These are phyloP conservation scores for Pseudomugil gertrudae DNA, from an alignment of 2,797 vertebrate genomes.

Conservation along the genomic window DNA sequence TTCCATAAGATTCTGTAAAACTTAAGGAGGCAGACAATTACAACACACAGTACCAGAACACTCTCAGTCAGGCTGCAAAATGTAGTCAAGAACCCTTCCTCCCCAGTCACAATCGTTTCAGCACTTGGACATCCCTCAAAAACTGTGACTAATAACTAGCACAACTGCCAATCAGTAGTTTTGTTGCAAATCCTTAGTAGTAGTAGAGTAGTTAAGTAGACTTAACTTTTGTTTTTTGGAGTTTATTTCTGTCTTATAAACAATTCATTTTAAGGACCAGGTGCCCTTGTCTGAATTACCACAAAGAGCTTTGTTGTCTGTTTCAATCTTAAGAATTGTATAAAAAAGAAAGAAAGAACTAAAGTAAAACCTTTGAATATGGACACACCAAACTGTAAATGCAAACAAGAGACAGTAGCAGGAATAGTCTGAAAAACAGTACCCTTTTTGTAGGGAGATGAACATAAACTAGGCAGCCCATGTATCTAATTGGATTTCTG, in stretches of 20 bases:
- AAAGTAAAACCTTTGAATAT: conserved; percentile 1
- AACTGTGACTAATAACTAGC: conserved; percentile 14
- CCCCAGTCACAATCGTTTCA: conserved; percentile 6
- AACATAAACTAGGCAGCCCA: conserved; percentile 56
- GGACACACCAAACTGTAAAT: not conserved
- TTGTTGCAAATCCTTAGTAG: conserved; percentile 19
- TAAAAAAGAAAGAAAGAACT: not conserved
- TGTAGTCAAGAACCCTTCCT: conserved; percentile 1
- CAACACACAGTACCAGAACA: too few species aligned
- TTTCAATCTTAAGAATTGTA: not conserved
- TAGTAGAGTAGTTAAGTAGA: too few species aligned
- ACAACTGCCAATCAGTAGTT: conserved; percentile 17
- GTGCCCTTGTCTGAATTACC: not conserved
- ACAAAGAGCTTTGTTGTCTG: not conserved
- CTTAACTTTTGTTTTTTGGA: not conserved
- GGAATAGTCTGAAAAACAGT: conserved; percentile 23
- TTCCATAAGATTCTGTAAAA: too few species aligned
- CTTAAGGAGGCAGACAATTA: too few species aligned
- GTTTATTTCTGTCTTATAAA: conserved; percentile 9
- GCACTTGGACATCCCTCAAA: conserved; percentile 13
- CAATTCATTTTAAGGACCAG: not conserved
- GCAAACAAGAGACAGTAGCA: not conserved
- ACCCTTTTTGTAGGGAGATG: not conserved
- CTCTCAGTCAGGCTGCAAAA: not conserved
- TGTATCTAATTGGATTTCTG: conserved; percentile 74